Percentiles rank a stretch among this genome's conserved stretches.
These are phyloP conservation scores for Lepidocolaptes lacrymiger DNA, from an alignment of 2,797 vertebrate species.

Conservation along the genomic window DNA sequence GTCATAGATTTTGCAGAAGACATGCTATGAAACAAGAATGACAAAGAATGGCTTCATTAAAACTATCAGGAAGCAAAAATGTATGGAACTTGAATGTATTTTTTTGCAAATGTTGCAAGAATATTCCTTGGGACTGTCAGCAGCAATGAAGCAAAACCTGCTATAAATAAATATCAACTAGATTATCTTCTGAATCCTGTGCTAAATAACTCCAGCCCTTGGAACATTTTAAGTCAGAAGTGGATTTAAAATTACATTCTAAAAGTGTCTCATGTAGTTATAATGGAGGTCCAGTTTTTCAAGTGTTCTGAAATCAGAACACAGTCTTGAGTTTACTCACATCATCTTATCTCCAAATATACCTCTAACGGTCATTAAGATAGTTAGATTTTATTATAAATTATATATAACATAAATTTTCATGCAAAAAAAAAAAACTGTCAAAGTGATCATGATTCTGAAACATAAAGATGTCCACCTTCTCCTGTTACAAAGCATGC, in stretches of 20 bases:
- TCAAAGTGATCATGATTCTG: not conserved
- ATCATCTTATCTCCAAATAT: not conserved
- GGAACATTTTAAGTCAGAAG: not conserved
- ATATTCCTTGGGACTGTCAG: not conserved
- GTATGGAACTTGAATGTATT: not conserved
- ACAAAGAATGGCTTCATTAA: not conserved
- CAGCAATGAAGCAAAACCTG: not conserved
- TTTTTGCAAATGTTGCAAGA: not conserved
- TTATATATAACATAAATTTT: not conserved
- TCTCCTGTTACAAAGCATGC: not conserved
- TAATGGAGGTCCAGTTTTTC: not conserved
- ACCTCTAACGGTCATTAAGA: not conserved
- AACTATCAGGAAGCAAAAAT: not conserved
- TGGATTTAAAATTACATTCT: not conserved
- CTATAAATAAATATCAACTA: not conserved
- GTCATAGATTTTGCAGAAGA: not conserved
- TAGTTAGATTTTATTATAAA: not conserved
- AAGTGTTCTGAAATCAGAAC: not conserved
- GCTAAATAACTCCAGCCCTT: not conserved
- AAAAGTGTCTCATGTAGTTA: not conserved
- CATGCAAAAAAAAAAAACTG: not conserved
- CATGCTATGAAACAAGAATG: not conserved
- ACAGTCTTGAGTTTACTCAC: not conserved
- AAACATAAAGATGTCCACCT: not conserved
- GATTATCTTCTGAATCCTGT: not conserved